Percentiles rank a stretch among this genome's conserved stretches.
Conservation (phyloP, 2,888 invertebrate species). For the Amblyteles armatorius region DNA sequence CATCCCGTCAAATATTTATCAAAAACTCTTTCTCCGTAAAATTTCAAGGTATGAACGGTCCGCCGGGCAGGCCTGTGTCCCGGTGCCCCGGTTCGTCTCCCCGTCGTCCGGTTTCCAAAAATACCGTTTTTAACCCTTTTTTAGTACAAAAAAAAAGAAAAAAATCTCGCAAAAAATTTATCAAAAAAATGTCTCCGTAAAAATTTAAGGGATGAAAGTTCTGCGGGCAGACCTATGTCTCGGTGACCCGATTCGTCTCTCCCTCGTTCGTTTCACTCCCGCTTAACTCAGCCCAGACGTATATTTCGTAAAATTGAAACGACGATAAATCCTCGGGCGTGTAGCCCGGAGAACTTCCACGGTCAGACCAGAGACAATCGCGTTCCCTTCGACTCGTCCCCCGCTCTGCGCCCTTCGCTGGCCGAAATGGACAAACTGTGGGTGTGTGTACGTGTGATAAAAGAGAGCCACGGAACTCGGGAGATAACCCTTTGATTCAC, state of each 20-base stretch:
- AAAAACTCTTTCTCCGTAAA: too few species aligned
- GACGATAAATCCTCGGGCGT: constrained; percentile 53
- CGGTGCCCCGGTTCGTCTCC: too few species aligned
- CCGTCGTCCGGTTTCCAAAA: too few species aligned
- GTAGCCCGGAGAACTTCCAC: constrained; percentile 27
- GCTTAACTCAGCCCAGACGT: constrained; percentile 47
- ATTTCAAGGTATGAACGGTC: too few species aligned
- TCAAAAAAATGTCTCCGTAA: background rate
- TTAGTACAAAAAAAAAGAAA: too few species aligned
- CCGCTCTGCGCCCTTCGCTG: background rate
- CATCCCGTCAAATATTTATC: too few species aligned
- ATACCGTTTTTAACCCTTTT: too few species aligned
- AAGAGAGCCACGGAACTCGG: constrained; percentile 12
- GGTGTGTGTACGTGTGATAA: background rate
- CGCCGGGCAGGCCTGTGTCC: too few species aligned
- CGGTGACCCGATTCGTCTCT: constrained; percentile 58
- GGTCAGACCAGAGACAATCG: constrained; percentile 16
- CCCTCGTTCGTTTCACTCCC: constrained; percentile 44
- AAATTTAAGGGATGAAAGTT: constrained; percentile 9
- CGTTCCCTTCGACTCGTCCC: constrained; percentile 5
- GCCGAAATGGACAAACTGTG: background rate
- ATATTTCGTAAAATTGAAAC: constrained; percentile 55
- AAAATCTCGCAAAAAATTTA: background rate
- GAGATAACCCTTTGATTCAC: constrained; percentile 36
- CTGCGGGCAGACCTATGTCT: constrained; percentile 35